Conservation (phyloP, 2,888 invertebrate species). For the Polydrusus cervinus region DNA sequence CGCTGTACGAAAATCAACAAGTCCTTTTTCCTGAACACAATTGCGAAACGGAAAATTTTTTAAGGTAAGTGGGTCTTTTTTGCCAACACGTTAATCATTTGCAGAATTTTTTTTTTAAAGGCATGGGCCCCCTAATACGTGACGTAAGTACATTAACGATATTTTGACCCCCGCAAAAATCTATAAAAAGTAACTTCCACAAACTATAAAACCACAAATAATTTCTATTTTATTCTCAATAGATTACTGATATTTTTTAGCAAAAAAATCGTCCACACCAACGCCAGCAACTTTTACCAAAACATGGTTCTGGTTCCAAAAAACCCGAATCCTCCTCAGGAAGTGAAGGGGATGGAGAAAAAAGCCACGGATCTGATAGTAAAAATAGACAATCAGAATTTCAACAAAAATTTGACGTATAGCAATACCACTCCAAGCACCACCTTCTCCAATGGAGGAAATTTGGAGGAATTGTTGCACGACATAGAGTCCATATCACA, state of each 20-base stretch:
- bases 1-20: slow-evolving; percentile 51
- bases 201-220: no score
- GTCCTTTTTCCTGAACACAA: slow-evolving; percentile 40
- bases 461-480: slow-evolving; percentile 80
- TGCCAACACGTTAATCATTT: no score
- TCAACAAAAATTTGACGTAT: slow-evolving; percentile 58
- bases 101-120: no score
- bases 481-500: slow-evolving; percentile 78
- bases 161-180: no score
- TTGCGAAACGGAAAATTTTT: slow-evolving; percentile 44
- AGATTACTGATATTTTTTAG: slow-evolving; percentile 50
- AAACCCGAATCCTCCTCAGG: slow-evolving; percentile 49
- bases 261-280: slow-evolving; percentile 60
- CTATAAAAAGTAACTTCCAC: no score
- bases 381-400: slow-evolving; percentile 67
- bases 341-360: slow-evolving; percentile 62
- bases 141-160: no score
- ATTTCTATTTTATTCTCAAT: slow-evolving; percentile 18
- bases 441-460: slow-evolving; percentile 72
- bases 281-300: slow-evolving; percentile 62
- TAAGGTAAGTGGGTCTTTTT: slow-evolving; percentile 32
- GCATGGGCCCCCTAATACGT: no score
- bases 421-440: slow-evolving; percentile 63
- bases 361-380: slow-evolving; percentile 68
- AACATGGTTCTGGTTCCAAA: slow-evolving; percentile 58